phyloP scores from a whole-genome alignment of 1,140 invertebrate species.

The Lycorma delicatula region DNA sequence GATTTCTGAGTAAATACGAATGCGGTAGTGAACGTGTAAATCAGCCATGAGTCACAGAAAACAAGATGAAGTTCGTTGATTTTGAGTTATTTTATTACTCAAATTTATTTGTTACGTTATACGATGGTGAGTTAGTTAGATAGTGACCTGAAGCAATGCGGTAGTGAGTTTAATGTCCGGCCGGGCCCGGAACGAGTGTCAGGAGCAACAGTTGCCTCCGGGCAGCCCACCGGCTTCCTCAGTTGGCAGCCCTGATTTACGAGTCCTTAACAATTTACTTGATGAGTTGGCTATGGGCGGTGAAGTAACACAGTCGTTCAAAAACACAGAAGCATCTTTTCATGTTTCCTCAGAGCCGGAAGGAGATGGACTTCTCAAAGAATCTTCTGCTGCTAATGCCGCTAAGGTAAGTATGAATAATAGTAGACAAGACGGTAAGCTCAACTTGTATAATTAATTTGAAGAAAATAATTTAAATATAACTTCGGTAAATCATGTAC shows the following conservation, averaged over 20 bases:
- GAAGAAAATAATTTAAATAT: too few species aligned
- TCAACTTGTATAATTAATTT: too few species aligned
- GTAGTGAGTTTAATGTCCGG: not conserved
- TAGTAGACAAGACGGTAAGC: too few species aligned
- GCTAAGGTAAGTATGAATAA: conserved; percentile 5
- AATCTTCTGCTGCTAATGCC: not conserved
- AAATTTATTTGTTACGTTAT: too few species aligned
- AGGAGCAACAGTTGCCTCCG: not conserved
- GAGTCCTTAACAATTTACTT: conserved; percentile 14
- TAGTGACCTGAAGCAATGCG: too few species aligned
- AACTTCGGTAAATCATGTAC: too few species aligned
- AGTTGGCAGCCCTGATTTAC: conserved; percentile 11
- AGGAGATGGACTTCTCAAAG: not conserved
- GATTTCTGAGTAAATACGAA: too few species aligned
- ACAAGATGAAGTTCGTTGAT: too few species aligned
- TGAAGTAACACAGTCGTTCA: not conserved
- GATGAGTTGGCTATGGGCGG: conserved; percentile 11
- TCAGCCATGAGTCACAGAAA: too few species aligned
- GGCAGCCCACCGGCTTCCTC: not conserved
- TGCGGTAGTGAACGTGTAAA: too few species aligned
- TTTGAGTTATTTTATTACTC: too few species aligned
- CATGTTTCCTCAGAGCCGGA: not conserved
- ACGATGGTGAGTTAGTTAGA: too few species aligned
- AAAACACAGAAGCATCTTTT: not conserved
- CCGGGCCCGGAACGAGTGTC: not conserved